A percentile compares a stretch with the other conserved stretches of the same genome.
phyloP scores from a whole-genome alignment of 2,888 invertebrate species.

The Phyllotreta cruciferae region DNA sequence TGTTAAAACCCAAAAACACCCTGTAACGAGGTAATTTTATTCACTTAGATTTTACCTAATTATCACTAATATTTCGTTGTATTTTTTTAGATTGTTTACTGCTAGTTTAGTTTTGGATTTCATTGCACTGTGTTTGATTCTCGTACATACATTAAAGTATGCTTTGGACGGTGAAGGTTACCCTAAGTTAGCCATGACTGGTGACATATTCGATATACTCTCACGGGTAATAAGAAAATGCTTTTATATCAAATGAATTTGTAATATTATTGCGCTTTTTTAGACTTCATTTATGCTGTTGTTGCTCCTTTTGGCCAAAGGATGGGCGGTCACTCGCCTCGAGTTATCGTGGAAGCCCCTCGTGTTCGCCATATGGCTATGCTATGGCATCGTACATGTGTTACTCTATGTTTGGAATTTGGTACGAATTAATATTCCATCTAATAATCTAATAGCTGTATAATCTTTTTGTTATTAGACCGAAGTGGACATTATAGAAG shows the following conservation, averaged over 20 bases:
- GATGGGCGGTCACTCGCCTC: slow-evolving; percentile 93
- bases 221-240: slow-evolving; percentile 73
- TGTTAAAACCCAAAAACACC: slow-evolving; percentile 86
- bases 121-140: slow-evolving; percentile 83
- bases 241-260: not conserved
- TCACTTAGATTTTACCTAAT: not conserved
- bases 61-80: not conserved
- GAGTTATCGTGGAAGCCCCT: slow-evolving; percentile 87
- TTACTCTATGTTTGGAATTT: slow-evolving; percentile 95
- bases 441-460: slow-evolving; percentile 2
- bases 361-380: slow-evolving; percentile 88
- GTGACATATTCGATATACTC: slow-evolving; percentile 91
- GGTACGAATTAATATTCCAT: slow-evolving; percentile 67
- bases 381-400: slow-evolving; percentile 90
- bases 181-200: slow-evolving; percentile 80
- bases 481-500: slow-evolving; percentile 94
- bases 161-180: slow-evolving; percentile 90
- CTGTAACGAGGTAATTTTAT: slow-evolving; percentile 68
- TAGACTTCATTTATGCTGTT: slow-evolving; percentile 94
- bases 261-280: slow-evolving; percentile 31
- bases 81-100: slow-evolving; percentile 74
- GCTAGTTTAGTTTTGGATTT: slow-evolving; percentile 86
- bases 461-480: slow-evolving; percentile 67
- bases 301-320: slow-evolving; percentile 90
- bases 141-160: slow-evolving; percentile 88